These are phyloP conservation scores for Phylloscopus whistleri DNA, from an alignment of 2,113 vertebrate species.

Conservation along the genomic window DNA sequence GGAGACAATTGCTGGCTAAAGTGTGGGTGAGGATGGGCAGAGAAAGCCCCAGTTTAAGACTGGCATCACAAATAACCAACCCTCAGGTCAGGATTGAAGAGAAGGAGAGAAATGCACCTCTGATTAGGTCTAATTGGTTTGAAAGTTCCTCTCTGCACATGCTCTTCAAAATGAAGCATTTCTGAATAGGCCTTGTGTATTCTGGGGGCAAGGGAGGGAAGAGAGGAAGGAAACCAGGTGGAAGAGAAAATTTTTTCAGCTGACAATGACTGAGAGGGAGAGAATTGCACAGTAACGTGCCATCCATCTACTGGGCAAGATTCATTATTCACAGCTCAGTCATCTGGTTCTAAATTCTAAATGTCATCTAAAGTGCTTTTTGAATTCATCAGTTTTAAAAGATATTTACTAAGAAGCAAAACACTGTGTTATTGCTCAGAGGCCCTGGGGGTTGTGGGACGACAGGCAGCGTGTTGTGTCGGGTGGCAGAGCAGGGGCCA, in stretches of 20 bases:
- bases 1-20: not conserved
- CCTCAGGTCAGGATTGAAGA: not conserved
- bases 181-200: not conserved
- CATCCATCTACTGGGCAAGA: slow-evolving; percentile 44
- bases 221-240: not conserved
- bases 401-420: slow-evolving; percentile 44
- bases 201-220: not conserved
- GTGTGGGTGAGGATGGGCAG: not conserved
- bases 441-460: not conserved
- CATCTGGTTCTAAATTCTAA: slow-evolving; percentile 42
- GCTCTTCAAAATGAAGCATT: slow-evolving; percentile 4
- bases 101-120: not conserved
- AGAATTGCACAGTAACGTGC: not conserved
- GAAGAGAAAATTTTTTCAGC: slow-evolving; percentile 17
- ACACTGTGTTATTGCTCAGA: not conserved
- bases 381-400: slow-evolving; percentile 40
- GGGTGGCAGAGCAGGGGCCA: not conserved
- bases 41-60: not conserved
- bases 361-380: slow-evolving; percentile 37
- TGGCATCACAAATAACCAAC: not conserved
- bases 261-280: slow-evolving; percentile 51
- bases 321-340: slow-evolving; percentile 37
- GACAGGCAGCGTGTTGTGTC: rapidly evolving
- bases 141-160: not conserved
- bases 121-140: not conserved